Evolutionary conservation across 2,113 vertebrate species (phyloP).

Genomic region (Thunnus thynnus): DNA sequence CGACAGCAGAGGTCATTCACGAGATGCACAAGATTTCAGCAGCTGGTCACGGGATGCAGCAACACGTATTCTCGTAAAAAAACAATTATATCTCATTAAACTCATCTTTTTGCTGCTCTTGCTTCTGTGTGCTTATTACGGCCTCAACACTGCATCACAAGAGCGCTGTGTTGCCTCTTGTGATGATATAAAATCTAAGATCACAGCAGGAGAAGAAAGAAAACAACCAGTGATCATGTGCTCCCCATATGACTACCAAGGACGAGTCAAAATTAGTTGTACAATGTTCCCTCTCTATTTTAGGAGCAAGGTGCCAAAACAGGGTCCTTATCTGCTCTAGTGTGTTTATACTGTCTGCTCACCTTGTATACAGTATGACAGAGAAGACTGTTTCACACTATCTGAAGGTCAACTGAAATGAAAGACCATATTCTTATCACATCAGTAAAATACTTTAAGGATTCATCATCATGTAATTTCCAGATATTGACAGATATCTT

Average conservation of each 20-base stretch:
- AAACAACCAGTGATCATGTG: neutral
- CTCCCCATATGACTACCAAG: too few relatives aligned
- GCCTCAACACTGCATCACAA: too few relatives aligned
- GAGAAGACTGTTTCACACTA: neutral
- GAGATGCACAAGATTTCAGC: constrained; percentile 1
- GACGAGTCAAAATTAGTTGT: too few relatives aligned
- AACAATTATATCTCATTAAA: neutral
- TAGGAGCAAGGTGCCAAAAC: neutral
- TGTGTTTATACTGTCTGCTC: neutral
- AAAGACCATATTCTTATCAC: neutral
- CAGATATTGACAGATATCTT: neutral
- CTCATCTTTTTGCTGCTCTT: neutral
- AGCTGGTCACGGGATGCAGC: constrained; percentile 25
- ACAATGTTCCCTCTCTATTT: neutral
- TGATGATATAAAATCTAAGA: neutral
- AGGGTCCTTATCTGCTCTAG: neutral
- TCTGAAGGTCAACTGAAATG: constrained; percentile 23
- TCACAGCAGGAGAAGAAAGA: neutral
- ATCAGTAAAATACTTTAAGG: neutral
- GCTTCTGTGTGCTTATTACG: neutral
- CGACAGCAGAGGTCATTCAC: constrained; percentile 61
- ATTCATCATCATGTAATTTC: neutral
- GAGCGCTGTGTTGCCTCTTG: neutral
- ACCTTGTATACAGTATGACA: neutral
- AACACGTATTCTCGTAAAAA: neutral